Percentiles rank a stretch among this genome's conserved stretches.
These are phyloP conservation scores for Ornithorhynchus anatinus DNA, from an alignment of 2,113 vertebrate genomes.

Conservation along the genomic window DNA sequence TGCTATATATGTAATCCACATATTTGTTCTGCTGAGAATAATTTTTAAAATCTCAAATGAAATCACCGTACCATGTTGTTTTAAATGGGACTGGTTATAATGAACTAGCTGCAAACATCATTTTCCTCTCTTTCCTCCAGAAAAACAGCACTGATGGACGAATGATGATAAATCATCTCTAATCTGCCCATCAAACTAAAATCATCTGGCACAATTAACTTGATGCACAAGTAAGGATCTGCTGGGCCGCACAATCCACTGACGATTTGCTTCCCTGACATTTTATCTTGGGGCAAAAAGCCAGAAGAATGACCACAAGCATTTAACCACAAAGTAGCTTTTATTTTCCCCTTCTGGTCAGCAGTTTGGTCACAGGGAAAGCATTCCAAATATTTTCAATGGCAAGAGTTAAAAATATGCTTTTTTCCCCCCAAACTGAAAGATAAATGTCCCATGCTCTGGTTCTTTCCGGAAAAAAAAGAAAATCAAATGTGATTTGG, in stretches of 20 bases:
- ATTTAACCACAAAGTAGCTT: constrained; percentile 54
- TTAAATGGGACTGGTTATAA: too few relatives aligned
- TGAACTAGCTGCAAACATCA: too few relatives aligned
- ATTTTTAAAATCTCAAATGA: too few relatives aligned
- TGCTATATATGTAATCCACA: too few relatives aligned
- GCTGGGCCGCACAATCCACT: constrained; percentile 2
- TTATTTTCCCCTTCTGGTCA: constrained; percentile 55
- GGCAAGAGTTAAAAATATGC: constrained; percentile 51
- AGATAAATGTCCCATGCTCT: constrained; percentile 25
- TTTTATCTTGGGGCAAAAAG: constrained; percentile 55
- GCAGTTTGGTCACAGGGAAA: constrained; percentile 59
- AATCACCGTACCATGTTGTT: too few relatives aligned
- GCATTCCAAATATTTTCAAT: constrained; percentile 63
- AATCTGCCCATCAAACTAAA: constrained; percentile 30
- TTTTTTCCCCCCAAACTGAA: constrained; percentile 51
- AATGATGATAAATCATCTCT: constrained; percentile 46
- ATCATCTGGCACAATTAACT: constrained; percentile 45
- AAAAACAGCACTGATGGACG: background rate
- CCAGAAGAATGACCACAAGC: constrained; percentile 54
- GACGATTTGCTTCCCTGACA: constrained; percentile 26
- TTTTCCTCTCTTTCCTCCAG: constrained; percentile 22
- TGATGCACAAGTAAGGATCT: constrained; percentile 9
- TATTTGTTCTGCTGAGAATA: too few relatives aligned
- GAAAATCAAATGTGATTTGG: too few relatives aligned
- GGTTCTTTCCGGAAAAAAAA: too few relatives aligned